phyloP scores from a whole-genome alignment of 2,888 invertebrate species.

The Acleris holmiana region DNA sequence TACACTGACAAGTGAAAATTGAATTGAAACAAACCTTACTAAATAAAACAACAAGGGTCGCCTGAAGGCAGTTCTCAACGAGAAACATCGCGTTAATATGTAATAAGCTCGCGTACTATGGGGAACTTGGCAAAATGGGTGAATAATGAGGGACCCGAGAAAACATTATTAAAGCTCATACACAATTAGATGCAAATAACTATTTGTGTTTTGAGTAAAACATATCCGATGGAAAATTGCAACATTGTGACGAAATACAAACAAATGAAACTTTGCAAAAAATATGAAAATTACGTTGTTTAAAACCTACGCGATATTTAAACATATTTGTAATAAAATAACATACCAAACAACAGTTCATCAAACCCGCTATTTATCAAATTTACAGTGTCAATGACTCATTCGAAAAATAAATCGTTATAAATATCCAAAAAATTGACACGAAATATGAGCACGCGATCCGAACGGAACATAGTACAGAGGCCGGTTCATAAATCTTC shows the following conservation, averaged over 20 bases:
- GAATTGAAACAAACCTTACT: slow-evolving; percentile 63
- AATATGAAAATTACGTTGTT: too few relatives aligned
- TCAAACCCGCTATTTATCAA: neutral
- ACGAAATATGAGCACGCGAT: slow-evolving; percentile 62
- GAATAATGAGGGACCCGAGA: too few relatives aligned
- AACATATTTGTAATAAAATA: too few relatives aligned
- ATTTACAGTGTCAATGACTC: slow-evolving; percentile 24
- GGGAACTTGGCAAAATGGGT: slow-evolving; percentile 24
- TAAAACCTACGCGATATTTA: too few relatives aligned
- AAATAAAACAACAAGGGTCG: slow-evolving; percentile 59
- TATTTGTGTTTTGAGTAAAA: too few relatives aligned
- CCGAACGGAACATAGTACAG: slow-evolving; percentile 53
- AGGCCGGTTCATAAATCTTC: slow-evolving; percentile 81
- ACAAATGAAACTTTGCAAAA: too few relatives aligned
- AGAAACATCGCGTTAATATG: slow-evolving; percentile 54
- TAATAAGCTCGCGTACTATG: slow-evolving; percentile 55
- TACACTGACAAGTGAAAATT: slow-evolving; percentile 54
- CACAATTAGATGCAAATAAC: too few relatives aligned
- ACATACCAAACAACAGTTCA: slow-evolving; percentile 1
- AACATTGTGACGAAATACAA: too few relatives aligned
- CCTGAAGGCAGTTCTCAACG: slow-evolving; percentile 41
- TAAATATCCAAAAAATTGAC: slow-evolving; percentile 37
- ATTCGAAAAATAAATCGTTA: slow-evolving; percentile 23
- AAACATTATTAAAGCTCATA: too few relatives aligned
- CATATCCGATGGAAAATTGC: too few relatives aligned